phyloP scores from a whole-genome alignment of 2,888 invertebrate genomes.

The Galerucella nymphaeae region DNA sequence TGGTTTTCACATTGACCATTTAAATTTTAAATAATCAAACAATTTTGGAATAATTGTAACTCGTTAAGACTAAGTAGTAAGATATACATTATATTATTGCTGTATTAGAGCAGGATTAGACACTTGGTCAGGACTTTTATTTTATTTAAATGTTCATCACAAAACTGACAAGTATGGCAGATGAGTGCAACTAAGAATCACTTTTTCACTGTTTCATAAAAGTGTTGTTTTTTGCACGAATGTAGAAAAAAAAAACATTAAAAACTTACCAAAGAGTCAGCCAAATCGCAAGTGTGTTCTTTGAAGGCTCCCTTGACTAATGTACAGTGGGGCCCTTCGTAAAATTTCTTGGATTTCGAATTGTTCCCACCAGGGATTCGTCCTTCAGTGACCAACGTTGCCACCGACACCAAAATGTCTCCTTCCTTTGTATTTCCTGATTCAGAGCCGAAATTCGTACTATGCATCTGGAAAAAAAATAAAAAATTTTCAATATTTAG shows the following conservation, averaged over 20 bases:
- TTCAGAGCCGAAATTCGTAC: constrained; percentile 58
- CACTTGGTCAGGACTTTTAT: too few relatives aligned
- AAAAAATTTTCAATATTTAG: not conserved
- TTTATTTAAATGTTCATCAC: too few relatives aligned
- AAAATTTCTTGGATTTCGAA: constrained; percentile 68
- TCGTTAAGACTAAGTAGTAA: too few relatives aligned
- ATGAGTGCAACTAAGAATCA: too few relatives aligned
- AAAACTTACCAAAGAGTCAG: constrained; percentile 67
- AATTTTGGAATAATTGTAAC: too few relatives aligned
- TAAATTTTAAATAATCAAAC: too few relatives aligned
- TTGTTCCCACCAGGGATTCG: constrained; percentile 57
- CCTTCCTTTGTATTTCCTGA: constrained; percentile 54
- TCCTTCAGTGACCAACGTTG: constrained; percentile 64
- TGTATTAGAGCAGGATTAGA: too few relatives aligned
- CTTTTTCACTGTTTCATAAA: too few relatives aligned
- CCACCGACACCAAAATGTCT: constrained; percentile 62
- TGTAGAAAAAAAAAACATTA: not conserved
- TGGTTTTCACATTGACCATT: too few relatives aligned
- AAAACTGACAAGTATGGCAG: too few relatives aligned
- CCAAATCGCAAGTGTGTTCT: constrained; percentile 67
- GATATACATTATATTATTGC: too few relatives aligned
- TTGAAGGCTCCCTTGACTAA: constrained; percentile 63
- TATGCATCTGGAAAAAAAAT: constrained; percentile 63
- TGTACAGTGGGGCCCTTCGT: constrained; percentile 76
- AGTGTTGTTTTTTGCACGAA: too few relatives aligned